These are phyloP conservation scores for Drosophila emarginata DNA, from an alignment of 2,888 invertebrate species.

Conservation along the genomic window DNA sequence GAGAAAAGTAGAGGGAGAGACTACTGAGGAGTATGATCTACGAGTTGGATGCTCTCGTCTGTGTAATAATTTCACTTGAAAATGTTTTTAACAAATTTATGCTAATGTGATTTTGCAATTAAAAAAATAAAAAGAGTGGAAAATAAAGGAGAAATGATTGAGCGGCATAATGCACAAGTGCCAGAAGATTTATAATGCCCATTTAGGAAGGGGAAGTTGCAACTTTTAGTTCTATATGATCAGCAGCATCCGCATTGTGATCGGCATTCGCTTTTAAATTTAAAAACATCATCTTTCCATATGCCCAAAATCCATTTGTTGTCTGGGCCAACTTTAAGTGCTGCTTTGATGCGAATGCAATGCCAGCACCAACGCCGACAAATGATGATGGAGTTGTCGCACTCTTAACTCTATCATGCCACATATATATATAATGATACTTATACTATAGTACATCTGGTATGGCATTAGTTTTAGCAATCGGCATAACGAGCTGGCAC, in stretches of 20 bases:
- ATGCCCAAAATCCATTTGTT: constrained; percentile 28
- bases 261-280: constrained; percentile 59
- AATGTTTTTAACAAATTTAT: constrained; percentile 77
- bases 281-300: constrained; percentile 56
- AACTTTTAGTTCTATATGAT: constrained; percentile 31
- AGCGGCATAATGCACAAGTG: constrained; percentile 71
- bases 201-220: neutral
- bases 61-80: constrained; percentile 64
- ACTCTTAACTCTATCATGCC: neutral
- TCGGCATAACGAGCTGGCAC: constrained; percentile 61
- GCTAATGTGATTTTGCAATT: constrained; percentile 79
- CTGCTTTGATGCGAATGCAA: constrained; percentile 36
- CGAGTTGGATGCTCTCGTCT: constrained; percentile 20
- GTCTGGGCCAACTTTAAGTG: constrained; percentile 33
- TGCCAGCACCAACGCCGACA: constrained; percentile 51
- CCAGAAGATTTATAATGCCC: constrained; percentile 66
- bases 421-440: no score
- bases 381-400: constrained; percentile 66
- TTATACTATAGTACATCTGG: neutral
- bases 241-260: constrained; percentile 63
- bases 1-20: neutral
- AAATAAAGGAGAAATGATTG: constrained; percentile 49
- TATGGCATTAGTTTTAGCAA: constrained; percentile 36
- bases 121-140: constrained; percentile 37
- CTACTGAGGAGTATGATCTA: no score